Base-by-base conservation (phyloP, 2,888 invertebrate genomes). In the Ormia ochracea region DNA sequence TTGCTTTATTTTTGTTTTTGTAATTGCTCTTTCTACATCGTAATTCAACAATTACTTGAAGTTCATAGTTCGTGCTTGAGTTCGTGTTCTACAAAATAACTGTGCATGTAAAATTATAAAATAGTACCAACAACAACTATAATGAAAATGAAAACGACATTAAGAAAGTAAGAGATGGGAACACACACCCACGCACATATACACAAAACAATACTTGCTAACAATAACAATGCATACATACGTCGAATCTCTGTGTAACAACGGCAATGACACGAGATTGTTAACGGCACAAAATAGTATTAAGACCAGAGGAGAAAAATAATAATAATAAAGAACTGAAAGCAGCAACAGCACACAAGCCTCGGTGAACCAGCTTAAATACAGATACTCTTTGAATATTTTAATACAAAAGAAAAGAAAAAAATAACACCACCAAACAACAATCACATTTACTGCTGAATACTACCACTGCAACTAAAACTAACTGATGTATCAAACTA, bases 51-150 rank as follows among this genome's bases (percentile, higher is more conserved):
- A 76, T 80, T 80, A 80, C 38, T 61, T 36, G 76, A 80, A 73
- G 80, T 76, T 80, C 80, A 80, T 68, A 76, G 80, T 80, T 80
- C 76, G 80, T 80, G 80, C 80, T 68, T 61, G 68, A 80, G 80
- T 80, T 80, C 76, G 76, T 76, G 72, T 76, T 73, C 50, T 36
- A 80, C 76, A 73, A 76, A 80, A 76, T 72, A 76, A 76, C 56
- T 68, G n/a, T n/a, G n/a, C n/a, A 41, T 69, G 68, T 54, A 75
- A 43, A 78, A 63, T 63, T 65, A 70, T 26, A 36, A 33, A 59
- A 54, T 21, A 43, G 33, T 58, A 31, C n/a, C n/a, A 31, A 31
- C 7, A 38, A 26, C 21, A 23, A 36, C n/a, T 19, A 23, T 33
- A 63, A 65, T 36, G 59, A 56, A 36, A 63, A 69, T 50, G 56